Evolutionary conservation across 1,140 invertebrate species (phyloP), one percentile per base, ranked within the genome.

Genomic region (Meloidogyne exigua): DNA sequence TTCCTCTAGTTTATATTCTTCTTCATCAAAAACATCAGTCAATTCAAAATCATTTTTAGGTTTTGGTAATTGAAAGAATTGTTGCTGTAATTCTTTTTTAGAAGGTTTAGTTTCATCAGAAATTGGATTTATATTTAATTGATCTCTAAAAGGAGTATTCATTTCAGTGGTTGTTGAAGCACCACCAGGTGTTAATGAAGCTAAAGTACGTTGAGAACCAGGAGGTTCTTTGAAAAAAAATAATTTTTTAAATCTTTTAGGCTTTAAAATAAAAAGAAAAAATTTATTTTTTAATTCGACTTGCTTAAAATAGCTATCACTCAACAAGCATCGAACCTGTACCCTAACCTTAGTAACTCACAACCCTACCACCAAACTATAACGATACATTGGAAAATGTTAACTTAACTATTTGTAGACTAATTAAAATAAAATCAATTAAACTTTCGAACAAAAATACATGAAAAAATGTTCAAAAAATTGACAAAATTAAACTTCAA

Each of bases 11-110:
- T 82, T 18, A 87, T 78, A 72, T 7, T 69, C 74, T 18, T 68
- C 78, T 23, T 81, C 84, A 70, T 83, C 91, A 15, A 90, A 90
- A 28, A 96, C 94, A 0, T 95, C 94, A 12, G 98, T 92, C 63
- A 99, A 96, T 89, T 99, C 96, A 89, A 96, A 99, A 89, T 99
- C 96, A 88, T 99, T 98, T 77, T 93, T 92, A 0, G 97, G 96
- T 32, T 91, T 87, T 5, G 96, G 97, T 73, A 99, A 89, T 12
- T 91, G 89, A 42, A 91, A 91, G 15, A 98, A 88, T 1, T 92
- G 92, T 73, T 91, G 90, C 65, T 91, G 90, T 12, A 98, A 89
- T 64, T 93, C 91, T 66, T 93, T 91, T 13, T 57, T 49, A 13
- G 65, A 85, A 44, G 69, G 28, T 32, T n/a, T 39, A 32, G 86